Evolutionary conservation across 1,140 invertebrate species (phyloP).

Genomic region (Drepana arcuata): DNA sequence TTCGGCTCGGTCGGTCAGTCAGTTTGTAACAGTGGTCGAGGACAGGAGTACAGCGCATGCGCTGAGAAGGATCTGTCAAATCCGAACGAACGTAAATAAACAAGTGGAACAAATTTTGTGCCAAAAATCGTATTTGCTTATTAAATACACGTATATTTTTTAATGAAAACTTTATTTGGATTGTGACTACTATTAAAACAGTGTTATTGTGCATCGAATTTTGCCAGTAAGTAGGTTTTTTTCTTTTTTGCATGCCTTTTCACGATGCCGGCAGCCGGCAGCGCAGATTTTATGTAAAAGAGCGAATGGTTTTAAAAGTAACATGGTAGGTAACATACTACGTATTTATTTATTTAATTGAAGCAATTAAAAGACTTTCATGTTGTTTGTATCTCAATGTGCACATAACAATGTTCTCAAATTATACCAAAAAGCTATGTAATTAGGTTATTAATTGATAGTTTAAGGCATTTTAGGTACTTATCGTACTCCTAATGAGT

Average conservation of each 20-base stretch:
- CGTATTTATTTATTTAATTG: too few species aligned
- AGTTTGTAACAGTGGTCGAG: conserved; percentile 37
- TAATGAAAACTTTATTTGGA: too few species aligned
- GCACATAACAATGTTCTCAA: too few species aligned
- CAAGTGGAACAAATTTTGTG: conserved; percentile 49
- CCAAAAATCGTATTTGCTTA: conserved; percentile 22
- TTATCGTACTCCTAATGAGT: too few species aligned
- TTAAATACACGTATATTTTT: conserved; percentile 15
- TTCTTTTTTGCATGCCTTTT: conserved; percentile 34
- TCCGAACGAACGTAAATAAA: conserved; percentile 62
- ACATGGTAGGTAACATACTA: too few species aligned
- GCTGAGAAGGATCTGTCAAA: conserved; percentile 43
- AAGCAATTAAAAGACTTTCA: too few species aligned
- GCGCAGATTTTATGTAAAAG: conserved; percentile 33
- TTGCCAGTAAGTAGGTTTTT: conserved; percentile 51
- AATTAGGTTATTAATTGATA: too few species aligned
- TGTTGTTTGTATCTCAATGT: too few species aligned
- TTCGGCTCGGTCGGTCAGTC: conserved; percentile 23
- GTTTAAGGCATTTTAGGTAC: too few species aligned
- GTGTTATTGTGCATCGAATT: conserved; percentile 44
- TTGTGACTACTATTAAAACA: conserved; percentile 25
- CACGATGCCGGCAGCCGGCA: conserved; percentile 23
- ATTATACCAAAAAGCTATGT: too few species aligned
- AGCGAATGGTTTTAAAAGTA: too few species aligned
- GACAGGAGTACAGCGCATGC: conserved; percentile 41